A percentile compares a stretch with the other conserved stretches of the same genome.
These are phyloP conservation scores for Gambusia holbrooki DNA, from an alignment of 2,113 vertebrate genomes.

Conservation along the genomic window DNA sequence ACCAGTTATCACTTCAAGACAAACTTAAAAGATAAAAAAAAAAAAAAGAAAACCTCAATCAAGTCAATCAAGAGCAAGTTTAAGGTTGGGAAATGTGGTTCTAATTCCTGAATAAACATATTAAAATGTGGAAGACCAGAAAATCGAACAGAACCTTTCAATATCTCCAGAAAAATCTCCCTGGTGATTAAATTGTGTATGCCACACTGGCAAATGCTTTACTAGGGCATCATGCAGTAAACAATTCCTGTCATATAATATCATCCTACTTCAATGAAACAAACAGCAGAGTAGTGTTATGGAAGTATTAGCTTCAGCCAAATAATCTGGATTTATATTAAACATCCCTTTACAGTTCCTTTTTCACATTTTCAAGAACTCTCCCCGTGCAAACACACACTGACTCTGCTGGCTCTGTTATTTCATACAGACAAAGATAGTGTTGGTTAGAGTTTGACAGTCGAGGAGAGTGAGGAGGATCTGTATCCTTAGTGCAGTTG, in stretches of 20 bases:
- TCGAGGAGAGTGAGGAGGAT: conserved; percentile 26
- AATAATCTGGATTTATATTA: neutral
- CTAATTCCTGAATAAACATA: neutral
- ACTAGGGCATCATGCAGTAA: neutral
- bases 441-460: conserved; percentile 15
- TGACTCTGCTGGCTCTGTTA: conserved; percentile 9
- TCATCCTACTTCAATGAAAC: neutral
- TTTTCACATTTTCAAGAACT: neutral
- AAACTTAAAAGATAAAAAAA: neutral
- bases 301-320: neutral
- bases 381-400: neutral
- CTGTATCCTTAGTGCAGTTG: neutral
- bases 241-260: neutral
- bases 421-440: conserved; percentile 5
- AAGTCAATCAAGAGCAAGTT: neutral
- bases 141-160: neutral
- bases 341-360: neutral
- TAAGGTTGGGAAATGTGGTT: neutral
- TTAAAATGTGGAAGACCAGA: neutral
- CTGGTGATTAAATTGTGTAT: neutral
- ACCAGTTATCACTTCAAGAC: neutral
- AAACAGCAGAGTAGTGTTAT: neutral
- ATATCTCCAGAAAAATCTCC: neutral
- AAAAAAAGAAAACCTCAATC: neutral
- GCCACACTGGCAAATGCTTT: neutral